Conservation (phyloP, 2,113 vertebrate species). For the Daboia siamensis region DNA sequence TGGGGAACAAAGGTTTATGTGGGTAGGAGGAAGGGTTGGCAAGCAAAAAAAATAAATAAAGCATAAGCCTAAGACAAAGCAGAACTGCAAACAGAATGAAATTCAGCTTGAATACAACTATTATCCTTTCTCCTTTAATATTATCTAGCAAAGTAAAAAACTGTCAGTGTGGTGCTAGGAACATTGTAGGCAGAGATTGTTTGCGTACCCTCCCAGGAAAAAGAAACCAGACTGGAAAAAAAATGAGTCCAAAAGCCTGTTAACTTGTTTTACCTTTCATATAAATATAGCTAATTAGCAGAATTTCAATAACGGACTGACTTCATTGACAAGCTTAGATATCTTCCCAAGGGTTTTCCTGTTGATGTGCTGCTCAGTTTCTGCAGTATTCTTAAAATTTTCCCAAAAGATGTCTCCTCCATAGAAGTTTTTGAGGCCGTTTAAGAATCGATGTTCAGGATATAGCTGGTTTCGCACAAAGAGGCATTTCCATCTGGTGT, state of each 20-base stretch:
- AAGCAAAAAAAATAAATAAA: neutral
- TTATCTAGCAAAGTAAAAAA: neutral
- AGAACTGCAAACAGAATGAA: neutral
- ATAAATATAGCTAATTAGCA: constrained; percentile 74
- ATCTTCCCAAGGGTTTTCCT: constrained; percentile 73
- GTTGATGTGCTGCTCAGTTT: constrained; percentile 69
- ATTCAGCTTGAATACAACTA: neutral
- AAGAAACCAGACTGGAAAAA: neutral
- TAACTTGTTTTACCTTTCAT: constrained; percentile 64
- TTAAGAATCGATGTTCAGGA: constrained; percentile 59
- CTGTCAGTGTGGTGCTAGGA: neutral
- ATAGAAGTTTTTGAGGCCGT: constrained; percentile 60
- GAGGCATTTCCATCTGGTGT: constrained; percentile 61
- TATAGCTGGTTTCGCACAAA: constrained; percentile 60
- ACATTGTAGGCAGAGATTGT: neutral
- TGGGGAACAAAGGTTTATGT: neutral
- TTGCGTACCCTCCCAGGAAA: neutral
- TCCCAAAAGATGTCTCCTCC: constrained; percentile 58
- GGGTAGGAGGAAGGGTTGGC: neutral
- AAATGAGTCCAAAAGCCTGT: neutral
- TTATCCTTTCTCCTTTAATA: neutral
- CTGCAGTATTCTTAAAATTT: constrained; percentile 66
- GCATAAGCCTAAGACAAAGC: neutral
- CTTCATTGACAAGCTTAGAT: constrained; percentile 63
- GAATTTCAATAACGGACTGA: constrained; percentile 63